Conservation (phyloP, 1,140 invertebrate species). For the Stegodyphus dumicola region DNA sequence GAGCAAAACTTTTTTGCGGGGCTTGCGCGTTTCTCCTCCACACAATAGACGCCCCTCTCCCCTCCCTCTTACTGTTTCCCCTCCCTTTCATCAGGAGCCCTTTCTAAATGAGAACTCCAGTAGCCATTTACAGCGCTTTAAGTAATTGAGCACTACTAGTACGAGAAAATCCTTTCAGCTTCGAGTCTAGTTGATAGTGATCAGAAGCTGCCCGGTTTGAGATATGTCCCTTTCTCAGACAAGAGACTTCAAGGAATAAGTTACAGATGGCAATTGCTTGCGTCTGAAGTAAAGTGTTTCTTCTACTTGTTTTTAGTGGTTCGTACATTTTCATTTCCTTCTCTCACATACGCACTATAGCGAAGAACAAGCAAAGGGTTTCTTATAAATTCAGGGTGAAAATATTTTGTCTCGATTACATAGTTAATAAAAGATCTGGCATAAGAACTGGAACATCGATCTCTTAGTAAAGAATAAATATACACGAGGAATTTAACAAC, state of each 20-base stretch:
- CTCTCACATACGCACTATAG: too few species aligned
- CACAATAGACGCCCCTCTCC: slow-evolving; percentile 14
- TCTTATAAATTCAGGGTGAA: too few species aligned
- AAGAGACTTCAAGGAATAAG: not conserved
- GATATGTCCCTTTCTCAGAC: not conserved
- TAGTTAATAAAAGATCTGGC: too few species aligned
- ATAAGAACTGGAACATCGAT: too few species aligned
- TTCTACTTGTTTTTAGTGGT: too few species aligned
- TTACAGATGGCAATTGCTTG: too few species aligned
- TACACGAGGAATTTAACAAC: too few species aligned
- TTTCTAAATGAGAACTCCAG: slow-evolving; percentile 30
- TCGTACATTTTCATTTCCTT: too few species aligned
- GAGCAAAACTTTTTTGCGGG: slow-evolving; percentile 21
- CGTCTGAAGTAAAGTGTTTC: too few species aligned
- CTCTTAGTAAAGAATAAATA: too few species aligned
- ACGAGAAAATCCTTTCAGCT: slow-evolving; percentile 24
- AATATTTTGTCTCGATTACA: too few species aligned
- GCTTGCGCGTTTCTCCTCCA: not conserved
- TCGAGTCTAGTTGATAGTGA: not conserved
- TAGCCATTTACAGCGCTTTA: slow-evolving; percentile 46
- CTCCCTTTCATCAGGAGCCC: not conserved
- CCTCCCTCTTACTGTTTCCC: not conserved
- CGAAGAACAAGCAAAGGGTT: too few species aligned
- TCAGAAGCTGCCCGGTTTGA: not conserved
- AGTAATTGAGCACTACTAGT: slow-evolving; percentile 39